Evolutionary conservation across 2,888 invertebrate species (phyloP).

Genomic region (Pheosia gnoma): DNA sequence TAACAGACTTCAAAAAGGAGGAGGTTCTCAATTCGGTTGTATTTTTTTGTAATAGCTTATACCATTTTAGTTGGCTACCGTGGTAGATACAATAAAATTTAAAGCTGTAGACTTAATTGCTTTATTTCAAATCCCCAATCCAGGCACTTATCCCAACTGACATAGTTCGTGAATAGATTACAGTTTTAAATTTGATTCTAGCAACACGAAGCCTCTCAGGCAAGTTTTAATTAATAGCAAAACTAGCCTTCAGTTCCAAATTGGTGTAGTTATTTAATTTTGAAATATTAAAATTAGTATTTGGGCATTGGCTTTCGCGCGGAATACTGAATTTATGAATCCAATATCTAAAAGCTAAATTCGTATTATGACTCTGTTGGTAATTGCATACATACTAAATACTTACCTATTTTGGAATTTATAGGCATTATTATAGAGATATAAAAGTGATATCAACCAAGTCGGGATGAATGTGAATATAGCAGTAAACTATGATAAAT

Average conservation of each 20-base stretch:
- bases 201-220: slow-evolving; percentile 13
- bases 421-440: too few relatives aligned
- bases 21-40: too few relatives aligned
- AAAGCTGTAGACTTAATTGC: too few relatives aligned
- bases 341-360: background rate
- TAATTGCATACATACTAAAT: too few relatives aligned
- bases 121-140: background rate
- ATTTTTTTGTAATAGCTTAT: too few relatives aligned
- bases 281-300: slow-evolving; percentile 17
- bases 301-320: background rate
- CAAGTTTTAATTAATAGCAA: slow-evolving; percentile 33
- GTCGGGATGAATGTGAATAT: too few relatives aligned
- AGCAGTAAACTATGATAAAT: too few relatives aligned
- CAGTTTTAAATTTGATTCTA: slow-evolving; percentile 27
- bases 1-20: too few relatives aligned
- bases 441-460: too few relatives aligned
- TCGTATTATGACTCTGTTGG: background rate
- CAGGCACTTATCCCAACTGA: background rate
- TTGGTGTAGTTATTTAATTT: slow-evolving; percentile 7
- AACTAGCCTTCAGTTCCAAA: slow-evolving; percentile 17
- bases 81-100: too few relatives aligned
- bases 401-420: too few relatives aligned
- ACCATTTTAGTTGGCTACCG: too few relatives aligned
- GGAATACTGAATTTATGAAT: background rate
- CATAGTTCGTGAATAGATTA: slow-evolving; percentile 16